Evolutionary conservation across 2,797 vertebrate species (phyloP), one percentile per base, ranked within the genome.

Genomic region (Enteromius mattozi): DNA sequence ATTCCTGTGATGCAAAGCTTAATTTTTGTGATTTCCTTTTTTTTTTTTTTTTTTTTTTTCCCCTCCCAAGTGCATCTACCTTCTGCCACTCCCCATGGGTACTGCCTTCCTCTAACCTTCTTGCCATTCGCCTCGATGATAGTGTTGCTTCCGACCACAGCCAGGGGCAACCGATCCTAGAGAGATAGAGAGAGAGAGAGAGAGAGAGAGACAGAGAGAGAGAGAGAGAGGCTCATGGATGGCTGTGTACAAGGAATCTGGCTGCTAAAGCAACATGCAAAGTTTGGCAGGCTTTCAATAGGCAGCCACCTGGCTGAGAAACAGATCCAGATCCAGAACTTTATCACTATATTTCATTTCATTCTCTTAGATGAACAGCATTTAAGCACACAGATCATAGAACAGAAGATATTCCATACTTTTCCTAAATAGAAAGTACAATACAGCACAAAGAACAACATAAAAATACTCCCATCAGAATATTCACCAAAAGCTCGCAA

Each of bases 71-170:
- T 24, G 7, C 66, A 59, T 90, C 87, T 95, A 99, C 98, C 98
- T 97, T 99, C 98, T 89, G 98, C 98, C 86, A 99, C 97, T 69
- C 98, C 97, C 98, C 98, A 99, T 1, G 98, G 98, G 92, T 99
- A 99, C 88, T 99, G 98, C 87, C 98, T 96, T 89, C 98, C 98
- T 96, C 98, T 93, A 89, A 97, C 96, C 91, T 96, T 95, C 93
- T 99, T 99, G 89, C 97, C 93, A 63, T 97, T 98, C 90, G 97
- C 97, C 94, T 99, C 98, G 27, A 99, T 98, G 94, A 97, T 98
- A 77, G 97, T 99, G 95, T 99, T 99, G 92, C 98, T 99, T 89
- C 98, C 98, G 74, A 99, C 98, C 80, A 99, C 98, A 89, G 98
- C 98, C 92, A 99, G 95, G 63, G 98, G 98, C 94, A 99, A 95